Percentiles rank a stretch among this genome's conserved stretches.
Conservation (phyloP, 2,888 invertebrate genomes). For the Idaea biselata region DNA sequence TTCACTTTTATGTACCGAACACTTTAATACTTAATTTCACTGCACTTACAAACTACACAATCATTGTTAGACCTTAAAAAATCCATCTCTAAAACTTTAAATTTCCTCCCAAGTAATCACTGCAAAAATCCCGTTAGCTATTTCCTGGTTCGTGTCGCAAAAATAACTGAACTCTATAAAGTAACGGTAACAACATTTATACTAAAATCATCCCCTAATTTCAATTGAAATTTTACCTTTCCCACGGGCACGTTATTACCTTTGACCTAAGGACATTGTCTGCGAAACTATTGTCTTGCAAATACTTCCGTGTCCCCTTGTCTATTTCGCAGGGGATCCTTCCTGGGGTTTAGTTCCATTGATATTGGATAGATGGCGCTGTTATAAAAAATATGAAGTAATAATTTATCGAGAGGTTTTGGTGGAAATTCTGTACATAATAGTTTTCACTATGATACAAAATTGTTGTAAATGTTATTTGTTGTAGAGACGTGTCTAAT, state of each 20-base stretch:
- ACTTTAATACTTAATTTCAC: neutral
- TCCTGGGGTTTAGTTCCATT: slow-evolving; percentile 40
- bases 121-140: slow-evolving; percentile 38
- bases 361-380: slow-evolving; percentile 53
- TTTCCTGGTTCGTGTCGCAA: slow-evolving; percentile 62
- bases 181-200: slow-evolving; percentile 59
- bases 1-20: neutral
- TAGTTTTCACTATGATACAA: too few relatives aligned
- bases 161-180: slow-evolving; percentile 60
- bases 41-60: neutral
- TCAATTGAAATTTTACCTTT: slow-evolving; percentile 41
- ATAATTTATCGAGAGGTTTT: neutral
- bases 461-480: too few relatives aligned
- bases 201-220: slow-evolving; percentile 60
- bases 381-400: slow-evolving; percentile 3
- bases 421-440: neutral
- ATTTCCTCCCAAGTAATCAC: neutral
- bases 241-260: slow-evolving; percentile 56
- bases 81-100: neutral
- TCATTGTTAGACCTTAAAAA: neutral
- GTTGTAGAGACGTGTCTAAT: too few relatives aligned
- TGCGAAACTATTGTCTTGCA: slow-evolving; percentile 62
- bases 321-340: slow-evolving; percentile 39
- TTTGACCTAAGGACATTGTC: slow-evolving; percentile 68
- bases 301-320: slow-evolving; percentile 59